Conservation (phyloP, 2,888 invertebrate species). For the Dolomedes plantarius region DNA sequence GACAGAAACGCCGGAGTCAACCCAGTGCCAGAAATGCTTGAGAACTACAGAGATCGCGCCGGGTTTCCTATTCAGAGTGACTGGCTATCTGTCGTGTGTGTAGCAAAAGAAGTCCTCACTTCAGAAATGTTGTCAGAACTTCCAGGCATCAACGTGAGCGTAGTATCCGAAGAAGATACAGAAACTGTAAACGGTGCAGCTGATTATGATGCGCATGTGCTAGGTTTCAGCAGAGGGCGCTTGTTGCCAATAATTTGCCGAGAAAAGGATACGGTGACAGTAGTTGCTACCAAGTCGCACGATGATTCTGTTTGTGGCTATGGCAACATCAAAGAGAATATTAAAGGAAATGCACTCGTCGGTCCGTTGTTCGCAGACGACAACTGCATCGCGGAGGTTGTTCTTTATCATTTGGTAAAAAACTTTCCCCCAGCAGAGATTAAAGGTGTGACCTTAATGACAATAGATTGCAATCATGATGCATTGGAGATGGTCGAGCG, state of each 20-base stretch:
- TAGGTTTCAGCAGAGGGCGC: constrained; percentile 31
- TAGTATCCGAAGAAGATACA: neutral
- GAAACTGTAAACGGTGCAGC: constrained; percentile 2
- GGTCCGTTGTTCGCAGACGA: constrained; percentile 60
- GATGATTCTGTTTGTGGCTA: constrained; percentile 45
- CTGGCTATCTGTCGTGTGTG: constrained; percentile 32
- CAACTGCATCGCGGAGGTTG: constrained; percentile 31
- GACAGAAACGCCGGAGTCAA: constrained; percentile 73
- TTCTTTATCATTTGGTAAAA: constrained; percentile 27
- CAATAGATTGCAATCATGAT: constrained; percentile 68
- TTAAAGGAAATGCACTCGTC: constrained; percentile 37
- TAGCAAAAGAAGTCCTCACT: neutral
- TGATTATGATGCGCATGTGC: constrained; percentile 44
- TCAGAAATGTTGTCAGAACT: neutral
- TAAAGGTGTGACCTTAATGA: constrained; percentile 63
- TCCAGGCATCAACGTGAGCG: constrained; percentile 1
- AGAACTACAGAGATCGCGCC: constrained; percentile 71
- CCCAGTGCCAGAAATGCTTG: constrained; percentile 71
- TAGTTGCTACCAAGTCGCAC: constrained; percentile 35
- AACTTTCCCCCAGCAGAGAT: constrained; percentile 41
- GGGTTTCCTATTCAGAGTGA: constrained; percentile 40
- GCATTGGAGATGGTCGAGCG: constrained; percentile 66
- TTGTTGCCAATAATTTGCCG: constrained; percentile 19
- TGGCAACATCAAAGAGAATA: constrained; percentile 52
- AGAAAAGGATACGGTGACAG: constrained; percentile 32